Base-by-base conservation (phyloP, 1,140 invertebrate species). In the Anastrepha obliqua region DNA sequence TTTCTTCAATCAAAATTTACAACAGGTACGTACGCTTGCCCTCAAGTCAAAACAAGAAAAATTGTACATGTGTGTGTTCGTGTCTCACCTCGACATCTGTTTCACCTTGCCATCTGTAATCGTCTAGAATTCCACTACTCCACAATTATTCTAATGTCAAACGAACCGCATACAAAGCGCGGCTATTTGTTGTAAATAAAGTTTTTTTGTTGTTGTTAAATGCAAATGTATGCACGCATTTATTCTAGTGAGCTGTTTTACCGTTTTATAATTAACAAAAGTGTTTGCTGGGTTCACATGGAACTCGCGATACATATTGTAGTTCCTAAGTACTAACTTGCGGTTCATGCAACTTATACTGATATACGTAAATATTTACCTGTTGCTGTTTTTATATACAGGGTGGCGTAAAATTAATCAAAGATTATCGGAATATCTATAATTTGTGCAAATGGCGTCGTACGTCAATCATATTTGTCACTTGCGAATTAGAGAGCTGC, bases 11-110 rank as follows among this genome's bases (percentile, higher is more conserved):
- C 2, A 81, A 55, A 74, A 47, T 74, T 62, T 55, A 55, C 47
- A 20, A 29, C 51, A 81, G 74, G 74, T 81, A 81, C 44, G 74
- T 81, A 81, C 74, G 9, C 8, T 20, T 55, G 13, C 47, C 47
- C 74, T 11, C 2, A 55, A 55, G 17, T 62, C 13, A 78, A 78
- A 47, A 78, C 17, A 17, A 51, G n/a, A n/a, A 29, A 81, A 81
- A 29, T 29, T 3, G 29, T 29, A 29, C 29, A 29, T 29, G 8
- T 67, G 2, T 44, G 15, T 47, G 67, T 74, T 74, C 44, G 17
- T 6, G 15, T 74, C 67, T 44, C 42, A 47, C 42, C 67, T 47
- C 13, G 6, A 5, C 60, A 62, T 47, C 42, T 29, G 13, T 13
- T 9, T 62, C 60, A 29, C 29, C 29, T 29, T 29, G 29, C 29